A percentile compares a stretch with the other conserved stretches of the same genome.
Conservation (phyloP, 1,140 invertebrate genomes). For the Agraylea sexmaculata region DNA sequence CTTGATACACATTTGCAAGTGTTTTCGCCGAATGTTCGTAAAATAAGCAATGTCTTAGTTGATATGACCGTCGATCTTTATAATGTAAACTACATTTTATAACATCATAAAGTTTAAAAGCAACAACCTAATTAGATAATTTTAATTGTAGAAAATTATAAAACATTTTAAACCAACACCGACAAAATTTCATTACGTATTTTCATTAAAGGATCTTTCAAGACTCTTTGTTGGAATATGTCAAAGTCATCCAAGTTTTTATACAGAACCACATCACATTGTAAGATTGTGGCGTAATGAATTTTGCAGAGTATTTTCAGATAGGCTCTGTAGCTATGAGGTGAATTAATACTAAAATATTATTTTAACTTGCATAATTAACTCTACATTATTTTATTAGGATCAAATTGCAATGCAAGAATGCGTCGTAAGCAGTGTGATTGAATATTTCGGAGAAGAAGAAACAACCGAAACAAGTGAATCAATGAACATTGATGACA, state of each 20-base stretch:
- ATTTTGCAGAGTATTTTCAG: constrained; percentile 71
- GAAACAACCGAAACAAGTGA: constrained; percentile 12
- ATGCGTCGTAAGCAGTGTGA: constrained; percentile 39
- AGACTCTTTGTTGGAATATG: constrained; percentile 68
- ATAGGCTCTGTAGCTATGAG: constrained; percentile 64
- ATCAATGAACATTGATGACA: constrained; percentile 23
- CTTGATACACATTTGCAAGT: constrained; percentile 59
- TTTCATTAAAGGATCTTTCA: constrained; percentile 83
- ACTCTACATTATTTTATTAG: constrained; percentile 23
- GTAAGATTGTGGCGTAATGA: constrained; percentile 84
- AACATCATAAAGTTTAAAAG: background rate
- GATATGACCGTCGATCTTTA: constrained; percentile 74
- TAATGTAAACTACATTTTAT: constrained; percentile 41
- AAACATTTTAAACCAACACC: constrained; percentile 78
- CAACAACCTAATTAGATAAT: constrained; percentile 5
- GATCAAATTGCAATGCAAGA: constrained; percentile 39
- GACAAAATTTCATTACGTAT: constrained; percentile 88
- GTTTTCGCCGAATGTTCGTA: constrained; percentile 56
- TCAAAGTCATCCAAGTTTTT: constrained; percentile 55
- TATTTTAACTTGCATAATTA: constrained; percentile 3
- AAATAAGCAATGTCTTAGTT: constrained; percentile 52
- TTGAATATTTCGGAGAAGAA: constrained; percentile 37
- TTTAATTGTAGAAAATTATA: constrained; percentile 46
- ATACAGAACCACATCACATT: constrained; percentile 55
- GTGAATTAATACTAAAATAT: constrained; percentile 31